Conservation (phyloP, 1,140 invertebrate species). For the Eciton burchellii region DNA sequence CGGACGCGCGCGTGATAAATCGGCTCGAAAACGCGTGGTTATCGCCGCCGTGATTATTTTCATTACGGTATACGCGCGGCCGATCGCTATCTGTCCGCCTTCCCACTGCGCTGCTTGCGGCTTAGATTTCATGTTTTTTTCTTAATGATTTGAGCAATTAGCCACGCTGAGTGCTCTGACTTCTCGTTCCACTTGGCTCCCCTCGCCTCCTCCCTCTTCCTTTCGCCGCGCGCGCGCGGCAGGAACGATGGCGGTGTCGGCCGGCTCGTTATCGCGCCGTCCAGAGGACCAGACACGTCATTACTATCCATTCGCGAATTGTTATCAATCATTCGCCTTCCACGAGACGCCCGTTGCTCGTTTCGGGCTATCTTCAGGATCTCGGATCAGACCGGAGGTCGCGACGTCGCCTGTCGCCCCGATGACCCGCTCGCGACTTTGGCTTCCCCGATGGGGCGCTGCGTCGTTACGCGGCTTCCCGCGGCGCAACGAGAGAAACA, state of each 20-base stretch:
- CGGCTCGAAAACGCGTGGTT: constrained; percentile 75
- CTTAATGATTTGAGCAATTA: constrained; percentile 86
- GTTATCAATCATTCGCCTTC: constrained; percentile 38
- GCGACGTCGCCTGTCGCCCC: no score
- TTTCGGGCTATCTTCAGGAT: no score
- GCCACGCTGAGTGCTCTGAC: constrained; percentile 85
- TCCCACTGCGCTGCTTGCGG: constrained; percentile 77
- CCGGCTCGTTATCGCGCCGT: constrained; percentile 61
- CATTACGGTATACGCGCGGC: constrained; percentile 80
- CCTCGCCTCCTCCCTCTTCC: constrained; percentile 71
- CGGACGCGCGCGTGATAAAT: constrained; percentile 69
- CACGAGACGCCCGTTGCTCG: no score
- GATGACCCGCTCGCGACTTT: no score
- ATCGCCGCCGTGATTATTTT: constrained; percentile 84
- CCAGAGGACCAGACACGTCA: constrained; percentile 28
- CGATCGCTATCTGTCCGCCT: constrained; percentile 82
- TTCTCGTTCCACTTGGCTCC: constrained; percentile 79
- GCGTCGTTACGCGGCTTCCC: constrained; percentile 20
- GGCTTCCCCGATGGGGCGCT: no score
- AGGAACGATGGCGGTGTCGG: constrained; percentile 56
- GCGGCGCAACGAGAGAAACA: constrained; percentile 55
- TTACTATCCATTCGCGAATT: constrained; percentile 32
- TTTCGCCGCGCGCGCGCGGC: constrained; percentile 42
- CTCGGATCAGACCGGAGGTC: no score
- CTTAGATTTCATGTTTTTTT: constrained; percentile 85